Evolutionary conservation across 2,113 vertebrate species (phyloP).

Genomic region (Rhabdomys dilectus): DNA sequence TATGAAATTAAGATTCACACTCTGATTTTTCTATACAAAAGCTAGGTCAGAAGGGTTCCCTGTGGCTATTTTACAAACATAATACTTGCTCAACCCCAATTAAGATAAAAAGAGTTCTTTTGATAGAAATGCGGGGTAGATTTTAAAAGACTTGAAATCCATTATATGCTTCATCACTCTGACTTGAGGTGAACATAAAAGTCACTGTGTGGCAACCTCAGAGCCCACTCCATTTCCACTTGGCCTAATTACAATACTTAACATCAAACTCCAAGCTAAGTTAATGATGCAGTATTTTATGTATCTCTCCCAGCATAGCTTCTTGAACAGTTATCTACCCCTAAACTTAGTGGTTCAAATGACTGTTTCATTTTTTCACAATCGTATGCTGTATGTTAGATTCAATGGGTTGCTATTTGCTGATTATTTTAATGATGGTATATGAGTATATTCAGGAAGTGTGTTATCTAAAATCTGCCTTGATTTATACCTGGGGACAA

Average conservation of each 20-base stretch:
- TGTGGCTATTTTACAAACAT: slow-evolving; percentile 75
- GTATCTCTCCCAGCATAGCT: background rate
- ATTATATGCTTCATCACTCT: slow-evolving; percentile 75
- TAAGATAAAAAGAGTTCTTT: slow-evolving; percentile 80
- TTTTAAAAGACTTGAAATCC: slow-evolving; percentile 73
- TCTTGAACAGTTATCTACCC: background rate
- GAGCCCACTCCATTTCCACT: slow-evolving; percentile 46
- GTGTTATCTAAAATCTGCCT: background rate
- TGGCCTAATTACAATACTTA: slow-evolving; percentile 64
- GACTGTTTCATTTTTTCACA: slow-evolving; percentile 16
- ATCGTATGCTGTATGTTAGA: background rate
- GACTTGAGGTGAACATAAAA: slow-evolving; percentile 72
- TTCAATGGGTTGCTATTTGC: background rate
- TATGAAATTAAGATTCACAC: slow-evolving; percentile 73
- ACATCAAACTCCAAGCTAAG: slow-evolving; percentile 57
- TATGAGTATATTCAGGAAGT: background rate
- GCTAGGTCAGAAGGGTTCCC: slow-evolving; percentile 72
- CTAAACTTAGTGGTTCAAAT: slow-evolving; percentile 53
- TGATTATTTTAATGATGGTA: background rate
- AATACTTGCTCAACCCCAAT: slow-evolving; percentile 77
- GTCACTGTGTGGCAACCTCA: slow-evolving; percentile 59
- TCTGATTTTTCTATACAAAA: slow-evolving; percentile 75
- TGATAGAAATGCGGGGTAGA: slow-evolving; percentile 75
- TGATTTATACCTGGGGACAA: background rate
- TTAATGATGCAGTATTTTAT: slow-evolving; percentile 56